Conservation (phyloP, 2,797 vertebrate species). For the Eospalax fontanierii region DNA sequence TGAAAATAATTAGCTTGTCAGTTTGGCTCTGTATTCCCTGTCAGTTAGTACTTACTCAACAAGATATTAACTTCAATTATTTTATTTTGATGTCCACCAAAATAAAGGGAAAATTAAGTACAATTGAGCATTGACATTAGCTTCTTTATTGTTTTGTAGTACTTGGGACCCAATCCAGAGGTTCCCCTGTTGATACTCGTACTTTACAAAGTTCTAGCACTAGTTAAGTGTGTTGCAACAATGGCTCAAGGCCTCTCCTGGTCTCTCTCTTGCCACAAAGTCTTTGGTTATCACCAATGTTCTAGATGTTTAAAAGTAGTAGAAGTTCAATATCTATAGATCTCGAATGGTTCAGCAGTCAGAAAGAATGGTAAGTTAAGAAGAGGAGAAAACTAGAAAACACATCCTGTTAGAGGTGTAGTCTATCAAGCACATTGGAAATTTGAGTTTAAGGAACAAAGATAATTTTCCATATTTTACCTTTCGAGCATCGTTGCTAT, state of each 20-base stretch:
- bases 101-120: constrained; percentile 1
- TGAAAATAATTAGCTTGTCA: not conserved
- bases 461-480: too few species aligned
- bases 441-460: not conserved
- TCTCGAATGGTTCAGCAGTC: not conserved
- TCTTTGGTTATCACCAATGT: not conserved
- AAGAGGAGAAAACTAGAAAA: not conserved
- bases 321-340: not conserved
- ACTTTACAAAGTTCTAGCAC: not conserved
- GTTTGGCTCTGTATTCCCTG: not conserved
- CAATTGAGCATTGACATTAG: not conserved
- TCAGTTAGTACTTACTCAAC: not conserved
- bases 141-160: not conserved
- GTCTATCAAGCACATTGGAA: not conserved
- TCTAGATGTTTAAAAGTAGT: not conserved
- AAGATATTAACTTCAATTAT: not conserved
- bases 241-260: not conserved
- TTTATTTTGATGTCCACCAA: not conserved
- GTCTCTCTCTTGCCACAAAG: not conserved
- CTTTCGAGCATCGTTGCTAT: not conserved
- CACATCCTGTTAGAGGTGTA: not conserved
- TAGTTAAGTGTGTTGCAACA: not conserved
- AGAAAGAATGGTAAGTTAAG: not conserved
- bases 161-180: not conserved
- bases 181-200: not conserved